A percentile compares a stretch with the other conserved stretches of the same genome.
Evolutionary conservation across 2,113 vertebrate genomes (phyloP).

Genomic region (Phyllostomus hastatus): DNA sequence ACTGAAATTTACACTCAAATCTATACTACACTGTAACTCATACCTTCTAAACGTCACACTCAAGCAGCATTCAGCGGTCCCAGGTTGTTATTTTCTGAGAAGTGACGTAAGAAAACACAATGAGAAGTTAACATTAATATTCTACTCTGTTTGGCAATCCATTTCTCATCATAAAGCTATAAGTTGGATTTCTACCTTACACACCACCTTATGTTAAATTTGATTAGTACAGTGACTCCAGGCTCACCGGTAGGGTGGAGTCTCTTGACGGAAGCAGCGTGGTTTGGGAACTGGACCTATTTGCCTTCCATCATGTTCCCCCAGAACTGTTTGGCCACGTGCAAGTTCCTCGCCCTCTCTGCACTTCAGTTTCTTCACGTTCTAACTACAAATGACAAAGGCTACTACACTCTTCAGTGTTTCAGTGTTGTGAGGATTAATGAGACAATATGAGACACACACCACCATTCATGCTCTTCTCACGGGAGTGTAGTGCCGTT

Average conservation of each 20-base stretch:
- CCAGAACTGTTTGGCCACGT: background rate
- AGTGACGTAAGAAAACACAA: background rate
- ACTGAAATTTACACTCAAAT: background rate
- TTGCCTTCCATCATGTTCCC: background rate
- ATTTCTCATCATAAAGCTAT: background rate
- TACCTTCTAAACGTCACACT: background rate
- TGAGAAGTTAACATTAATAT: background rate
- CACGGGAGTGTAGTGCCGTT: background rate
- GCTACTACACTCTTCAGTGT: background rate
- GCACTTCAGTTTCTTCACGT: background rate
- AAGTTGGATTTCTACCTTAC: background rate
- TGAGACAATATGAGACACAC: background rate
- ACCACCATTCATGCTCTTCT: background rate
- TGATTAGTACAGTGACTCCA: background rate
- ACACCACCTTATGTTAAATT: background rate
- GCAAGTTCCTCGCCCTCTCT: background rate
- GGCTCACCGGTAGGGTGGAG: background rate
- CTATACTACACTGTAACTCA: background rate
- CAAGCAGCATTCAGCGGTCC: background rate
- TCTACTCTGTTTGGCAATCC: background rate
- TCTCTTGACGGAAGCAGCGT: background rate
- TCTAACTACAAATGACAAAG: background rate
- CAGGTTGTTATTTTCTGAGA: background rate
- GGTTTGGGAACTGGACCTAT: background rate
- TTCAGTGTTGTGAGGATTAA: background rate